phyloP scores from a whole-genome alignment of 2,113 vertebrate genomes.

The Brachypteracias leptosomus region DNA sequence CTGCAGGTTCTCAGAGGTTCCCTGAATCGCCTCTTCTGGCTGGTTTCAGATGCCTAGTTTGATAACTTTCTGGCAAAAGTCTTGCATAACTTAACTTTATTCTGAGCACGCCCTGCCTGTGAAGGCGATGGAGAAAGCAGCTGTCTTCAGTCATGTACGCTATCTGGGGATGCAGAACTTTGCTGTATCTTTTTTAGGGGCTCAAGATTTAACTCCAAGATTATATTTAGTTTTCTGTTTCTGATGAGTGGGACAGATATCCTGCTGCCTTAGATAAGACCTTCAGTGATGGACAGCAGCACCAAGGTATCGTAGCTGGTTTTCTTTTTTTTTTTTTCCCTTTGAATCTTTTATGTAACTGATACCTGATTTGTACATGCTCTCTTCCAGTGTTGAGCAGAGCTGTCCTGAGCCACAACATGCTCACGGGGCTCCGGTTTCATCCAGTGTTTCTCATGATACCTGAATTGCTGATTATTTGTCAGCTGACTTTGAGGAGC shows the following conservation, averaged over 20 bases:
- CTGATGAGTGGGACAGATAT: background rate
- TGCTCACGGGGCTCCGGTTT: background rate
- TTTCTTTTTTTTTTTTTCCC: background rate
- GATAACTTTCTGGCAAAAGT: background rate
- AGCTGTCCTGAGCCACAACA: background rate
- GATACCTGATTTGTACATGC: background rate
- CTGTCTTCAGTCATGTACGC: background rate
- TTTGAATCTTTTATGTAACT: background rate
- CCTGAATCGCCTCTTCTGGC: background rate
- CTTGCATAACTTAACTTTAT: background rate
- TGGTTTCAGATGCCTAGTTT: background rate
- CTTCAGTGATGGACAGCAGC: background rate
- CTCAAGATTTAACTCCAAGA: background rate
- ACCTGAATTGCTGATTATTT: background rate
- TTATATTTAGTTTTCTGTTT: background rate
- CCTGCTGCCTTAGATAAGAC: background rate
- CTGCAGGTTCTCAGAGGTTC: background rate
- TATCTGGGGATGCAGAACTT: background rate
- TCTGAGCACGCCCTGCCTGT: background rate
- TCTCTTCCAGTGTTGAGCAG: background rate
- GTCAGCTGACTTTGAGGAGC: background rate
- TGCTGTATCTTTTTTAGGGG: background rate
- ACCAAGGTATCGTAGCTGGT: background rate
- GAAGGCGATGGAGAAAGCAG: background rate
- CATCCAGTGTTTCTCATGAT: background rate